Evolutionary conservation across 2,797 vertebrate genomes (phyloP).

Genomic region (Hirundo rustica): DNA sequence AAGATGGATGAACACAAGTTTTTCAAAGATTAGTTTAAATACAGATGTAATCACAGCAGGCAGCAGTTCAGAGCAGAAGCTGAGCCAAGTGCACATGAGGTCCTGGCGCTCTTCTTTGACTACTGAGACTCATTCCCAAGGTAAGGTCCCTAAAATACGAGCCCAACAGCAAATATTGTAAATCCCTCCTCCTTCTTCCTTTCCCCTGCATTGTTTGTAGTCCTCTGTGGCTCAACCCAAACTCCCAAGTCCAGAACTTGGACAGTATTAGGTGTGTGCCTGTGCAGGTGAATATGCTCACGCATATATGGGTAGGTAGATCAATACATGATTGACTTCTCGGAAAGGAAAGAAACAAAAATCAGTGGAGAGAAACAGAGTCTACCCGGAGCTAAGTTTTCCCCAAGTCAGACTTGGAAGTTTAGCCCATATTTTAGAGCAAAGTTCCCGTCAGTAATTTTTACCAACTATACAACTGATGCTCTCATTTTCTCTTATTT

Average conservation of each 20-base stretch:
- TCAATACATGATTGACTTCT: background rate
- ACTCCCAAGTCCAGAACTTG: background rate
- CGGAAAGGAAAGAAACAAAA: background rate
- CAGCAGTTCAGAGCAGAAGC: background rate
- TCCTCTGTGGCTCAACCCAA: background rate
- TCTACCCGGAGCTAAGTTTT: background rate
- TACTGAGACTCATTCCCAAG: background rate
- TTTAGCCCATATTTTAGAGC: background rate
- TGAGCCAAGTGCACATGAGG: accelerated
- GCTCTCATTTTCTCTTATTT: background rate
- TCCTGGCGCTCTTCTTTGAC: background rate
- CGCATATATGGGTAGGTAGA: background rate
- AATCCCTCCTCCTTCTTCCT: background rate
- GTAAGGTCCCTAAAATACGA: background rate
- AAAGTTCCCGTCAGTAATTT: background rate
- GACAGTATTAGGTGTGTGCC: background rate
- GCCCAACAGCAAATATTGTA: background rate
- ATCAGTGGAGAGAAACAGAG: background rate
- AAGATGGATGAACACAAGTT: background rate
- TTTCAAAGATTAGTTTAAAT: background rate
- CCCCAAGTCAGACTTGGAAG: background rate
- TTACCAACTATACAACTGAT: background rate
- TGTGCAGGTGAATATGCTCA: background rate
- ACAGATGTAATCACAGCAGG: background rate
- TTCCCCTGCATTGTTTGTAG: background rate